Base-by-base conservation (phyloP, 1,140 invertebrate genomes). In the Drosophila tropicalis region DNA sequence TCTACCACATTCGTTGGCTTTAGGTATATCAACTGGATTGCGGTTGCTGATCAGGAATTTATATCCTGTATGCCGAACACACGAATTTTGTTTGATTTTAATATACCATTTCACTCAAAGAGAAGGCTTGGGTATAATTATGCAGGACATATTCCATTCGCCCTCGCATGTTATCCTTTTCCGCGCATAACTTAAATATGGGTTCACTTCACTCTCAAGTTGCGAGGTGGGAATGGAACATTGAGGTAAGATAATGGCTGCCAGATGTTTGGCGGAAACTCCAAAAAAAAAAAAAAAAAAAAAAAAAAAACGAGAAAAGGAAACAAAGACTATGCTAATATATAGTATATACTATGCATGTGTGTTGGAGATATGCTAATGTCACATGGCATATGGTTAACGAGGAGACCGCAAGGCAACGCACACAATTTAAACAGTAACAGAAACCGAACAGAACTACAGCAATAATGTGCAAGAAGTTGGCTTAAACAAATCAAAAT, bases 121-220 rank as follows among this genome's bases (percentile, higher is more conserved):
- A 29, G 29, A 29, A 29, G 5, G 29, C 29, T 5, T 5, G 29
- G 29, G 29, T 29, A 29, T 29, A 17, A 61, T 22, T 39, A 32
- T n/a, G 17, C 15, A 62, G 36, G 22, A 25, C 22, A 40, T 10
- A 36, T 19, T n/a, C 9, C 32, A 61, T 13, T 9, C 32, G 1
- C 9, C n/a, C 32, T 15, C 51, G 0, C 2, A 17, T 19, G 2
- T 5, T 12, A 9, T 22, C 17, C 44, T 22, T 22, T 51, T 6
- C 17, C 17, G 17, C 17, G 44, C 44, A 51, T 51, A 51, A 51
- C 44, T 51, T 51, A 51, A 22, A 51, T 22, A 15, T 47, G 44
- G 44, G 44, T 47, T 47, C 44, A 47, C 44, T 47, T 47, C 9
- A 47, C 44, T 19, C 6, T 47, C 15, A 47, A 47, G 15, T 19